These are phyloP conservation scores for Pissodes strobi DNA, from an alignment of 1,140 invertebrate genomes.

Conservation along the genomic window DNA sequence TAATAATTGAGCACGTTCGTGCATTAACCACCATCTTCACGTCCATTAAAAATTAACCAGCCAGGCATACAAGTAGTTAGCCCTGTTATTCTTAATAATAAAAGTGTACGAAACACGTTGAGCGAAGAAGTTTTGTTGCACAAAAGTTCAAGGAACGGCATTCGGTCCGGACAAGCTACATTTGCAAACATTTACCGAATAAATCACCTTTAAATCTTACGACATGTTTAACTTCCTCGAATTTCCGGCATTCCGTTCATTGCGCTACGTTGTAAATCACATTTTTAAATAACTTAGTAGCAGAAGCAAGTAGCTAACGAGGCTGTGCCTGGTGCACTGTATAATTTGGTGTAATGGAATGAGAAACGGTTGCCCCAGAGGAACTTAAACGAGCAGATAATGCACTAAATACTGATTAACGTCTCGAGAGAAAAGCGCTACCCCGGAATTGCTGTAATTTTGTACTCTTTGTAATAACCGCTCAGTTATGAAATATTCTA, in stretches of 20 bases:
- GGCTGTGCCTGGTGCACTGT: conserved; percentile 16
- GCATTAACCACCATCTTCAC: too few relatives aligned
- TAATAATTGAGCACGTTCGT: too few relatives aligned
- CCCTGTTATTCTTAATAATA: too few relatives aligned
- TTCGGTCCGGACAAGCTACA: too few relatives aligned
- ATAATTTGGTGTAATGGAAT: conserved; percentile 30
- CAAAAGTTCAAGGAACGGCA: too few relatives aligned
- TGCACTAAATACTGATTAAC: conserved; percentile 35
- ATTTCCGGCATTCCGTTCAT: too few relatives aligned
- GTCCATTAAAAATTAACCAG: too few relatives aligned
- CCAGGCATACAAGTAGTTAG: too few relatives aligned
- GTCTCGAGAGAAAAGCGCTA: conserved; percentile 21
- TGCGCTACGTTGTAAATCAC: conserved; percentile 18
- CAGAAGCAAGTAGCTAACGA: conserved; percentile 23
- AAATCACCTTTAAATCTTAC: conserved; percentile 15
- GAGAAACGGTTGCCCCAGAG: conserved; percentile 19
- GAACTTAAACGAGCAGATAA: conserved; percentile 32
- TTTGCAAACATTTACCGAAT: conserved; percentile 4
- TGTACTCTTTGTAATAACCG: too few relatives aligned
- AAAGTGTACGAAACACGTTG: too few relatives aligned
- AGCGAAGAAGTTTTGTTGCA: too few relatives aligned
- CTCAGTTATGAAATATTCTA: too few relatives aligned
- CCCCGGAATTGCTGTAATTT: neutral
- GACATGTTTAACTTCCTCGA: conserved; percentile 1
- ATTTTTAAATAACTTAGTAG: conserved; percentile 31